These are phyloP conservation scores for Mystacides longicornis DNA, from an alignment of 2,888 invertebrate species.

Conservation along the genomic window DNA sequence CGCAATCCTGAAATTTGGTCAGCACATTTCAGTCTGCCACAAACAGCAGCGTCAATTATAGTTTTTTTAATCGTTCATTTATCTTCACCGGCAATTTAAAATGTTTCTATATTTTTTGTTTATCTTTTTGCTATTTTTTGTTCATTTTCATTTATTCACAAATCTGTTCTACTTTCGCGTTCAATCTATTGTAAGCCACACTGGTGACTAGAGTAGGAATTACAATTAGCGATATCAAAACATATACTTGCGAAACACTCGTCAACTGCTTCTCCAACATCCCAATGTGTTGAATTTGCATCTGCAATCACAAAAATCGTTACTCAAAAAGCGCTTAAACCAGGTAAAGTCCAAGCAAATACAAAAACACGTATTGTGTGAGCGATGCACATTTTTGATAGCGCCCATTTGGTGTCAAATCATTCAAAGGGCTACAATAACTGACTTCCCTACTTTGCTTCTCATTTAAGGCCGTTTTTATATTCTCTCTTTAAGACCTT, in stretches of 20 bases:
- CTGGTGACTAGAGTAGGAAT: not conserved
- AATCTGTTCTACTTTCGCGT: too few species aligned
- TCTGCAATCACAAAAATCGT: not conserved
- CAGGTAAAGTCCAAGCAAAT: too few species aligned
- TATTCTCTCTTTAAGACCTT: too few species aligned
- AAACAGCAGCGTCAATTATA: not conserved
- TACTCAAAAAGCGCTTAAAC: too few species aligned
- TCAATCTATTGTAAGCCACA: not conserved
- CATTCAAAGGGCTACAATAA: too few species aligned
- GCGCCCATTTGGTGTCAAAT: too few species aligned
- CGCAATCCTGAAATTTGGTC: not conserved
- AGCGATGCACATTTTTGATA: too few species aligned
- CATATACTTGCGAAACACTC: not conserved
- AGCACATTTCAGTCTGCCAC: not conserved
- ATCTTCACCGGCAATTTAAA: not conserved
- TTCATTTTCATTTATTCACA: not conserved
- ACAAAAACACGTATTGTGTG: too few species aligned
- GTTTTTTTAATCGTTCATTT: not conserved
- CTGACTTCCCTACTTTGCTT: too few species aligned
- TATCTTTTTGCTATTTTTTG: not conserved
- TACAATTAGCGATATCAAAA: not conserved
- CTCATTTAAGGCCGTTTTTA: too few species aligned
- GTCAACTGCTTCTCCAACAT: not conserved
- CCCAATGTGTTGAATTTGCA: not conserved
- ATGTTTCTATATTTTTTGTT: not conserved